Base-by-base conservation (phyloP, 2,113 vertebrate species). In the Phasianus colchicus region DNA sequence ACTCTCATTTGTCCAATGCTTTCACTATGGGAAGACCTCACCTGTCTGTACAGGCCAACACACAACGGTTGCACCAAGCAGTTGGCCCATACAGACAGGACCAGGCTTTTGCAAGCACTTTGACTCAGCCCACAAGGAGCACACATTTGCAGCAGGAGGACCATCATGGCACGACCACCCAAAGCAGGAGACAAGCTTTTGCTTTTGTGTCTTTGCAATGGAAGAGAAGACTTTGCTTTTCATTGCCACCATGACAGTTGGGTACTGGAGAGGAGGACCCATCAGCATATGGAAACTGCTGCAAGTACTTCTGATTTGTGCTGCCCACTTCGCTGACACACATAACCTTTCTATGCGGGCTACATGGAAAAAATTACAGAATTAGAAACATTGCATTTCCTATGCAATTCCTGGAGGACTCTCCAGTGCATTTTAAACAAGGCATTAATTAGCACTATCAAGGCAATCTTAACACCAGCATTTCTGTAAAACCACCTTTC, bases 301-400 rank as follows among this genome's bases (percentile, higher is more conserved):
- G 29, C 18, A 32, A 43, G 19, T 3, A 4, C 42, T 90, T 79
- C 36, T 70, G 72, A 8, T 29, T 60, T 22, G 11, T 0, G 0
- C 32, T 78, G 52, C 84, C 3, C 36, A 61, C 29, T 32, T 42
- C 25, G 25, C 9, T 27, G 34, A 17, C 19, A 73, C 7, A 5
- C 16, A 5, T 0, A 0, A 32, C 32, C 19, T 77, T 66, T 77
- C 55, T 36, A 63, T 38, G 73, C 29, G n/a, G 14, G 38, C 36
- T 71, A 45, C 40, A 87, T 30, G 40, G n/a, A 38, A 47, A 82
- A 30, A 47, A 30, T 75, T 81, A 48, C 12, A 84, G 38, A 90
- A 73, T 50, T 45, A 64, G 24, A 43, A 15, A 10, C 27, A 17
- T 54, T 54, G 52, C 16, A 20, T 74, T 57, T 84, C 58, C 52